These are phyloP conservation scores for Scolopax mira DNA, from an alignment of 2,113 vertebrate genomes.

Conservation along the genomic window DNA sequence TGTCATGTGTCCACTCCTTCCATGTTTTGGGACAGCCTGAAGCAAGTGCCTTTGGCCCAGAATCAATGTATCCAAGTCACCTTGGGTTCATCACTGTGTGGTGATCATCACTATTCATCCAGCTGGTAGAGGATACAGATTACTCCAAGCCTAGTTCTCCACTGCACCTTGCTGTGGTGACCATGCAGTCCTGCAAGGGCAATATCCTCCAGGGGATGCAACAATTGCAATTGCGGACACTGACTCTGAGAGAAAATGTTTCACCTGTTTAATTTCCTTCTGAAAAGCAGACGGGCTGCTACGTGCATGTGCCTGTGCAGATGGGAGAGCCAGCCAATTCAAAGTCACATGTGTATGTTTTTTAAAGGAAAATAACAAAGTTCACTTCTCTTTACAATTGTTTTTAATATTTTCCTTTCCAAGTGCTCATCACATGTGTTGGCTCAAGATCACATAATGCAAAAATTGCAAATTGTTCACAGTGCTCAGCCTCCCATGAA, in stretches of 20 bases:
- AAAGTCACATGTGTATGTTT: not conserved
- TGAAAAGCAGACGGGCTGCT: not conserved
- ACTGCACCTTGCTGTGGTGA: not conserved
- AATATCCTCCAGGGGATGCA: not conserved
- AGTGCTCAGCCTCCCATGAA: not conserved
- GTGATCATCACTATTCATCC: not conserved
- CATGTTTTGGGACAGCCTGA: not conserved
- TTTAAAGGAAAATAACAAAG: not conserved
- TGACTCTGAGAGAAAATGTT: not conserved
- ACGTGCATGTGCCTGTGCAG: not conserved
- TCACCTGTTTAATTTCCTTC: not conserved
- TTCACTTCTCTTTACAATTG: not conserved
- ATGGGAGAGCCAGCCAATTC: not conserved
- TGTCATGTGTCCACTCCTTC: not conserved
- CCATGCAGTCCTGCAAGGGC: not conserved
- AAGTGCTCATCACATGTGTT: not conserved
- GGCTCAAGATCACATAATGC: slow-evolving; percentile 13
- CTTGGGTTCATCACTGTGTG: not conserved
- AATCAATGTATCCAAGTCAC: not conserved
- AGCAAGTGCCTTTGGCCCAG: not conserved
- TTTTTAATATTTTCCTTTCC: slow-evolving; percentile 31
- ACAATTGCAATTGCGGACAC: not conserved
- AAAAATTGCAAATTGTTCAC: not conserved
- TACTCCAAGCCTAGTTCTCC: not conserved
- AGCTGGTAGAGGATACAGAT: not conserved